These are phyloP conservation scores for Tetragnatha versicolor DNA, from an alignment of 1,140 invertebrate genomes.

Conservation along the genomic window DNA sequence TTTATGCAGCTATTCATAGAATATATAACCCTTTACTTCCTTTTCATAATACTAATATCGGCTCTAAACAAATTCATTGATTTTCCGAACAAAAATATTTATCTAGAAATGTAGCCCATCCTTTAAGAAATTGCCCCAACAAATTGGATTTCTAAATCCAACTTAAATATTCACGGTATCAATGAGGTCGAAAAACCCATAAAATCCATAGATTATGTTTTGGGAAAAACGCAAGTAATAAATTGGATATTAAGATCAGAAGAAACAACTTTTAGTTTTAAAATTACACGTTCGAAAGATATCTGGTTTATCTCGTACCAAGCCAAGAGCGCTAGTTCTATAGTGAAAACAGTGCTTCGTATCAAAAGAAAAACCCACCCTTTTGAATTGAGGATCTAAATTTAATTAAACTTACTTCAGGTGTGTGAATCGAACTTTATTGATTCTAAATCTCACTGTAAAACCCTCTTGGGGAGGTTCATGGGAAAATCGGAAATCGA, in stretches of 20 bases:
- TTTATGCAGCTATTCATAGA: too few species aligned
- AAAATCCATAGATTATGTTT: too few species aligned
- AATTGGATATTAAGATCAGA: background rate
- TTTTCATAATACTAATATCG: too few species aligned
- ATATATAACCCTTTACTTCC: too few species aligned
- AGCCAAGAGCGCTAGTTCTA: background rate
- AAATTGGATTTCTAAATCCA: too few species aligned
- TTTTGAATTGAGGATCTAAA: conserved; percentile 29
- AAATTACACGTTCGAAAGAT: conserved; percentile 17
- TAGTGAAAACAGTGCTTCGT: background rate
- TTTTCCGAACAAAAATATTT: too few species aligned
- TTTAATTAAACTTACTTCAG: conserved; percentile 48
- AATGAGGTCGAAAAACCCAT: too few species aligned
- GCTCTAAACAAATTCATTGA: too few species aligned
- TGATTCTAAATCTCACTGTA: conserved; percentile 36
- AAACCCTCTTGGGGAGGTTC: background rate
- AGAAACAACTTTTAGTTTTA: background rate
- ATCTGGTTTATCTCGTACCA: background rate
- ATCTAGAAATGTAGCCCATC: too few species aligned
- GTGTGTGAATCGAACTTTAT: conserved; percentile 39
- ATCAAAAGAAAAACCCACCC: background rate
- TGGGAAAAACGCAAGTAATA: too few species aligned
- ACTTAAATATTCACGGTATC: too few species aligned
- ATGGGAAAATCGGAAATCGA: conserved; percentile 36
- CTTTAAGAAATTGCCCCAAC: too few species aligned